Percentiles rank a stretch among this genome's conserved stretches.
Evolutionary conservation across 2,888 invertebrate genomes (phyloP).

Genomic region (Caenorhabditis sulstoni): DNA sequence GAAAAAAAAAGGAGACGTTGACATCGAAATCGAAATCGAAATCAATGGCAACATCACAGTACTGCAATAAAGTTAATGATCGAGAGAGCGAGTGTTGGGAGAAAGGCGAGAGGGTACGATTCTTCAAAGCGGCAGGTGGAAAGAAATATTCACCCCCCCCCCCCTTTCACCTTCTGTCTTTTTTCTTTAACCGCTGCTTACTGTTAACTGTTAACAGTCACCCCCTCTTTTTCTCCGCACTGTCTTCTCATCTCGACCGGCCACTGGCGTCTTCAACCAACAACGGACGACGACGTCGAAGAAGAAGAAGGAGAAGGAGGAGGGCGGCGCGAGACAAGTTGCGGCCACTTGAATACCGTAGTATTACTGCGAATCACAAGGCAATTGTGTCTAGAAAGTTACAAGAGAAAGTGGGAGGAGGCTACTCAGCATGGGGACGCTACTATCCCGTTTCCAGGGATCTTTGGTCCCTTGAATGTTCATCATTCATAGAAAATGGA

Average conservation of each 20-base stretch:
- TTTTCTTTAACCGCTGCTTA: constrained; percentile 3
- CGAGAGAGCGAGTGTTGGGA: constrained; percentile 7
- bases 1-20: too few species aligned
- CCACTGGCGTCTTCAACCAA: constrained; percentile 16
- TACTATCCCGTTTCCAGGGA: neutral
- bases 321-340: constrained; percentile 54
- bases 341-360: constrained; percentile 60
- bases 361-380: constrained; percentile 62
- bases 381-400: constrained; percentile 19
- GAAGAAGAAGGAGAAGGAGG: too few species aligned
- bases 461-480: neutral
- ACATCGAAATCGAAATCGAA: too few species aligned
- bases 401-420: neutral
- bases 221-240: neutral
- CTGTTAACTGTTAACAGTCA: constrained; percentile 48
- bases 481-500: neutral
- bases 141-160: neutral
- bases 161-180: neutral
- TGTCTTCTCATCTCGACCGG: constrained; percentile 16
- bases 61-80: constrained; percentile 52
- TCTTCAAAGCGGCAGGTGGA: neutral
- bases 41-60: constrained; percentile 44
- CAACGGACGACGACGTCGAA: constrained; percentile 22
- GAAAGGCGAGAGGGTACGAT: constrained; percentile 6
- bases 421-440: neutral